Evolutionary conservation across 2,888 invertebrate genomes (phyloP), one percentile per base, ranked within the genome.

Genomic region (Noctua pronuba): DNA sequence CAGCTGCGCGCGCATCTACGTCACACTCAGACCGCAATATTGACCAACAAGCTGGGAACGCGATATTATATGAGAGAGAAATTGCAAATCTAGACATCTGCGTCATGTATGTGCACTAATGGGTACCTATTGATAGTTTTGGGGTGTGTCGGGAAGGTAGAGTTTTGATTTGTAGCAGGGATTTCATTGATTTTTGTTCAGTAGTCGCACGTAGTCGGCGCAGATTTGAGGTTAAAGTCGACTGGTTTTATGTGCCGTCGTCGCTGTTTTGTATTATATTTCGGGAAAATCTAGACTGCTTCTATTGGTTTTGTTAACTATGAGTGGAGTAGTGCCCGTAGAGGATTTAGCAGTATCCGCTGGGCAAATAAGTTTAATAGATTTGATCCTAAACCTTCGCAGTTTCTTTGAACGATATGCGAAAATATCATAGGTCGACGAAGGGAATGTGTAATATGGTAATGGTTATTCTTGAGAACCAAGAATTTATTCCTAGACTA

Each of bases 1-100:
- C 91, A 88, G 68, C 79, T 95, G 95, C 95, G 96, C 96, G 95
- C 95, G 93, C 91, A 93, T 64, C 88, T 92, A 95, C 95, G 95
- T 94, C 93, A 93, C 90, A 46, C 35, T 90, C 90, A 85, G 82
- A 87, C 85, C 80, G 80, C 84, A 88, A 91, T 96, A 96, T 96
- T 95, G 96, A 95, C 95, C 91, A 94, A 93, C 89, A 80, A 82
- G 67, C 72, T 69, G 72, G 74, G 60, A 70, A 78, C 80, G 80
- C 75, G 66, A 16, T 74, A 38, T 38, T 38, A 69, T 73, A 55
- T 77, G 49, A 75, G 73, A 87, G 38, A 38, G 46, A 58, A 69
- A 78, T 62, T 74, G 69, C 55, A 77, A 73, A 75, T 67, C 83
- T 70, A 78, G 78, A 10, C 8, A 75, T 62, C 58, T 69, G 41